Percentiles rank a stretch among this genome's conserved stretches.
These are phyloP conservation scores for Phrynocephalus forsythii DNA, from an alignment of 2,797 vertebrate genomes.

Conservation along the genomic window DNA sequence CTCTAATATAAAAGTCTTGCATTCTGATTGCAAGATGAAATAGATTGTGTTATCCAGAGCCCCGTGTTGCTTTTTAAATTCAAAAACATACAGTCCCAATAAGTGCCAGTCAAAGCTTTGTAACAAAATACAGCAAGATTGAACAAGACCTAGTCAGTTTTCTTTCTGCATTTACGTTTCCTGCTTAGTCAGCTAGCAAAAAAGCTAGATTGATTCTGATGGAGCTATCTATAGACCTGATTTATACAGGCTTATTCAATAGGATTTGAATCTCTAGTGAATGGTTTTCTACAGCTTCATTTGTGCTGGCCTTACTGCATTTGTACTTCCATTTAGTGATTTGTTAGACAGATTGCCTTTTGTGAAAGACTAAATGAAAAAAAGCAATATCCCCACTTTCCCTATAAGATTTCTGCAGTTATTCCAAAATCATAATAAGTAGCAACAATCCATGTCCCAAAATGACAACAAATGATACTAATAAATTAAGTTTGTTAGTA, in stretches of 20 bases:
- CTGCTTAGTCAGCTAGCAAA: conserved; percentile 42
- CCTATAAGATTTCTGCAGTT: conserved; percentile 49
- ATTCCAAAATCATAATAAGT: conserved; percentile 62
- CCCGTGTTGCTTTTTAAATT: background rate
- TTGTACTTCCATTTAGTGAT: conserved; percentile 51
- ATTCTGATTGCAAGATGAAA: background rate
- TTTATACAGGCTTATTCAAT: conserved; percentile 44
- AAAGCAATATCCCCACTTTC: conserved; percentile 44
- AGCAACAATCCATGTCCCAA: conserved; percentile 35
- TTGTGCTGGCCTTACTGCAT: conserved; percentile 43
- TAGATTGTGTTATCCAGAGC: background rate
- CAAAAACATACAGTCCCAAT: background rate
- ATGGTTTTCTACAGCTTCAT: conserved; percentile 43
- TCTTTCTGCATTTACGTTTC: conserved; percentile 47
- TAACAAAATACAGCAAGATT: background rate
- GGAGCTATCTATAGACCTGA: background rate
- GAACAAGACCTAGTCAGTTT: conserved; percentile 35
- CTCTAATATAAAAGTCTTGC: background rate
- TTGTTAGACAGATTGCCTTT: conserved; percentile 53
- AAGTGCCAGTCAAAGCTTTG: background rate
- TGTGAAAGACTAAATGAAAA: conserved; percentile 59
- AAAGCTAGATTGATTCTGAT: conserved; percentile 39
- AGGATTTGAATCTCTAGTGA: conserved; percentile 43
- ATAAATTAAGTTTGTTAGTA: background rate
- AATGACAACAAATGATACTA: conserved; percentile 58